These are phyloP conservation scores for Drosophila nikananu DNA, from an alignment of 1,140 invertebrate genomes.

Conservation along the genomic window DNA sequence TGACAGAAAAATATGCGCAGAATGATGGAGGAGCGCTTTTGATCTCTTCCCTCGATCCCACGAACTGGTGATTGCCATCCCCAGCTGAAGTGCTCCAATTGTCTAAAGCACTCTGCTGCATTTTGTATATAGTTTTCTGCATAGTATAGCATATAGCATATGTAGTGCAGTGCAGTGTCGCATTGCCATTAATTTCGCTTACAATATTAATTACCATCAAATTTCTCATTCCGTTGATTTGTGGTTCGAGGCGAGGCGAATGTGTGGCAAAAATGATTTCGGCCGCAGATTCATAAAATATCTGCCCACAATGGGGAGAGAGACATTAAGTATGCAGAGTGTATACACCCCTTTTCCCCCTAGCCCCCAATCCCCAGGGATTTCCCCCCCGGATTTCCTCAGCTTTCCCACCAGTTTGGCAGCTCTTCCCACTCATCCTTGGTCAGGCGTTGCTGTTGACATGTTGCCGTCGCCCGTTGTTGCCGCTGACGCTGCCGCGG, in stretches of 20 bases:
- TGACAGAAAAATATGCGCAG: slow-evolving; percentile 23
- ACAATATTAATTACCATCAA: slow-evolving; percentile 83
- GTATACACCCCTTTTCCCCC: not conserved
- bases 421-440: slow-evolving; percentile 44
- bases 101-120: slow-evolving; percentile 30
- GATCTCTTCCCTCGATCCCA: slow-evolving; percentile 40
- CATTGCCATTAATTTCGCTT: slow-evolving; percentile 69
- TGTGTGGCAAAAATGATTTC: slow-evolving; percentile 78
- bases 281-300: slow-evolving; percentile 65
- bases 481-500: slow-evolving; percentile 14
- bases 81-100: slow-evolving; percentile 49
- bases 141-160: slow-evolving; percentile 7
- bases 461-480: slow-evolving; percentile 67
- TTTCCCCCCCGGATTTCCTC: slow-evolving; percentile 4
- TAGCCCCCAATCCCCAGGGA: not conserved
- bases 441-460: slow-evolving; percentile 78
- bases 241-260: slow-evolving; percentile 60
- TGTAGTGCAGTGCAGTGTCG: slow-evolving; percentile 40
- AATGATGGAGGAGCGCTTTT: slow-evolving; percentile 35
- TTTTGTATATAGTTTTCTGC: slow-evolving; percentile 3
- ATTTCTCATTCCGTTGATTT: slow-evolving; percentile 81
- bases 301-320: slow-evolving; percentile 70
- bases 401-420: slow-evolving; percentile 11
- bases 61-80: slow-evolving; percentile 32
- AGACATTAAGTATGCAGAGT: slow-evolving; percentile 71